These are phyloP conservation scores for Epinotia demarniana DNA, from an alignment of 2,888 invertebrate genomes.

Conservation along the genomic window DNA sequence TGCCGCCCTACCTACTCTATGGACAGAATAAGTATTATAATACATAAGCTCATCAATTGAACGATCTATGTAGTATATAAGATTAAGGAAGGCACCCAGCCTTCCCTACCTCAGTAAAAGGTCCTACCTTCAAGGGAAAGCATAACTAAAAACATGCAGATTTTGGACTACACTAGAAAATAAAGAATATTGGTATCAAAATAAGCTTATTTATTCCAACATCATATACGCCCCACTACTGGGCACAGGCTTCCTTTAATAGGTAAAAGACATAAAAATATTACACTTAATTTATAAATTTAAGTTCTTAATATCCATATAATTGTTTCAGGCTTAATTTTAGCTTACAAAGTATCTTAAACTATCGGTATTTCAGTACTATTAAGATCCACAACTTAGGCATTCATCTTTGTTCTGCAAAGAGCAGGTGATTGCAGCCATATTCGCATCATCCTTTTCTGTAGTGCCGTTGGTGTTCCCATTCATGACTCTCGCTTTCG, in stretches of 20 bases:
- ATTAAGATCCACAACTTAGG: constrained; percentile 93
- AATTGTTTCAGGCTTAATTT: constrained; percentile 22
- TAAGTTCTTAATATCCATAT: background rate
- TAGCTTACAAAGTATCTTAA: constrained; percentile 21
- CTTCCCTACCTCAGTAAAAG: too few species aligned
- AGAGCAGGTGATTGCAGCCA: constrained; percentile 93
- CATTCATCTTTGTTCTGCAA: constrained; percentile 95
- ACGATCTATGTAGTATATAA: too few species aligned
- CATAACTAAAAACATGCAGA: background rate
- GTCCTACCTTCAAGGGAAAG: background rate
- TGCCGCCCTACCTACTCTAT: too few species aligned
- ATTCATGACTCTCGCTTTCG: constrained; percentile 64
- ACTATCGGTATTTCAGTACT: background rate
- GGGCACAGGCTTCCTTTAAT: background rate
- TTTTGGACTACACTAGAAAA: background rate
- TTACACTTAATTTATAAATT: constrained; percentile 9
- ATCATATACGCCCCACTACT: background rate
- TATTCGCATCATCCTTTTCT: constrained; percentile 77
- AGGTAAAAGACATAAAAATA: constrained; percentile 2
- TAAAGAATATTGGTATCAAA: constrained; percentile 5
- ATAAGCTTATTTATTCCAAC: constrained; percentile 9
- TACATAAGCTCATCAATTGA: too few species aligned
- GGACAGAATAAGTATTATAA: too few species aligned
- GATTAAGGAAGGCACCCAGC: too few species aligned
- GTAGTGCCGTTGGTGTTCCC: constrained; percentile 57